Evolutionary conservation across 2,797 vertebrate genomes (phyloP), one percentile per base, ranked within the genome.

Genomic region (Tokudaia muenninki): DNA sequence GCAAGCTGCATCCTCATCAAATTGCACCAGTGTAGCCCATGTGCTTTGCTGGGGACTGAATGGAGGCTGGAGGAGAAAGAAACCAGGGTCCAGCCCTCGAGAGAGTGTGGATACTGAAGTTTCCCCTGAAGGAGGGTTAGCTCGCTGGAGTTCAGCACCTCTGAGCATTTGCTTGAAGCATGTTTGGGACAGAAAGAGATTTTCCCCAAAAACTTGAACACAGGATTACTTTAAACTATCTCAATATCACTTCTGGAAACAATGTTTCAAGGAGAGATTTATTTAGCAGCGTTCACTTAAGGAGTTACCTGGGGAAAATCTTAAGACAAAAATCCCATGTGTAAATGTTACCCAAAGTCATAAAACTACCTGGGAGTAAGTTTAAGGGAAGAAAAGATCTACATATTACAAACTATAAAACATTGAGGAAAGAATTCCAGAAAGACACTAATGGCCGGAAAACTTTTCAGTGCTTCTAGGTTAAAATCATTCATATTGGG

Each of bases 41-140:
- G 1, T 63, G n/a, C 1, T 11, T 37, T 21, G 50, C 70, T 24
- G 55, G 16, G 61, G 61, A 34, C 63, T 14, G 61, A 22, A 5
- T 14, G 61, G 12, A 2, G 21, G 6, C 14, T 0, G 1, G 7
- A 55, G 50, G 22, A 44, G 14, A 16, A 37, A 67, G 41, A 1
- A 0, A 14, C 44, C 57, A 29, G 47, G 65, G 16, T 1, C 65
- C 31, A 6, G 26, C 75, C 50, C 57, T 41, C 4, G 37, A 44
- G 17, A 2, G 5, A 0, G 41, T 31, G 37, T 11, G 9, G 1
- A 50, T 19, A 63, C 9, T 24, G 37, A 29, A 34, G 19, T 31
- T n/a, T 80, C n/a, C 6, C 65, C 34, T 4, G 22, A 37, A 26
- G 47, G 47, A 52, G 37, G 86, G n/a, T 50, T 47, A 21, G 57